Evolutionary conservation across 2,797 vertebrate species (phyloP), one percentile per base, ranked within the genome.

Genomic region (Austrolebias charrua): DNA sequence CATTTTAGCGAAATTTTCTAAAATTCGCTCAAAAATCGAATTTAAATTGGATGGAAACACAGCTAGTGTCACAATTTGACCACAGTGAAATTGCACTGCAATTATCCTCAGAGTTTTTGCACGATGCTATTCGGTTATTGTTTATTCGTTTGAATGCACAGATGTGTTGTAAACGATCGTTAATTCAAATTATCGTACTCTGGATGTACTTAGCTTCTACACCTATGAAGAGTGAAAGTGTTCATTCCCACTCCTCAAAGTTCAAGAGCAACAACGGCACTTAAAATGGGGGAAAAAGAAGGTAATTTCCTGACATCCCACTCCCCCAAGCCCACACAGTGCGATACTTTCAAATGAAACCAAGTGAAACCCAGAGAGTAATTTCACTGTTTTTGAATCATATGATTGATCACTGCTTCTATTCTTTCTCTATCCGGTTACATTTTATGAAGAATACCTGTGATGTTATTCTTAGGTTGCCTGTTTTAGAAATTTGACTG

Each of bases 11-110:
- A n/a, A n/a, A n/a, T n/a, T n/a, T n/a, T n/a, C n/a, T n/a, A n/a
- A n/a, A n/a, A n/a, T n/a, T n/a, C n/a, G n/a, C n/a, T n/a, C n/a
- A n/a, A n/a, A n/a, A n/a, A n/a, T n/a, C n/a, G n/a, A n/a, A n/a
- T n/a, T n/a, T n/a, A n/a, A n/a, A n/a, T n/a, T n/a, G n/a, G n/a
- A n/a, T n/a, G n/a, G n/a, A n/a, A n/a, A n/a, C n/a, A n/a, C n/a
- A n/a, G n/a, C n/a, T n/a, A n/a, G n/a, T n/a, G 74, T 85, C 71
- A 70, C 81, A 79, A 67, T 84, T 81, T 75, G 69, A 81, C 82
- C 80, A 61, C 69, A 56, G 28, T 60, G 46, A 86, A 87, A 90
- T 82, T 76, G 57, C 73, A 66, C 45, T 48, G 70, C 71, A 66
- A 82, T 89, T 83, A 83, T 86, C 75, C 63, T 33, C 52, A 57